Evolutionary conservation across 2,113 vertebrate species (phyloP).

Genomic region (Enhydra lutris): DNA sequence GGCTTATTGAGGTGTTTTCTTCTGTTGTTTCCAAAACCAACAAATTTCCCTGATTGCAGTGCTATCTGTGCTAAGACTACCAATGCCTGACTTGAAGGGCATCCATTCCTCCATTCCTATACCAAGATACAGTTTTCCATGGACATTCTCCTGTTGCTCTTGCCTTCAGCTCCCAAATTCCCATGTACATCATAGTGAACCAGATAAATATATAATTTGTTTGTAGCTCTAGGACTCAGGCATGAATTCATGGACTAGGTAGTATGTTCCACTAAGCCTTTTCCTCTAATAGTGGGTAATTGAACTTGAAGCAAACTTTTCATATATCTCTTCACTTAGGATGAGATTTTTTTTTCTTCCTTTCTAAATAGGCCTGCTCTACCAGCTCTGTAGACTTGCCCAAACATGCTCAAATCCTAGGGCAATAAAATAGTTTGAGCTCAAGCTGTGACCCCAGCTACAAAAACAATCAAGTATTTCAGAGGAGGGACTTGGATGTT

Average conservation of each 20-base stretch:
- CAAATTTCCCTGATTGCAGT: not conserved
- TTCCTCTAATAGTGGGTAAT: not conserved
- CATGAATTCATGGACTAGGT: not conserved
- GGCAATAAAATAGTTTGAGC: conserved; percentile 6
- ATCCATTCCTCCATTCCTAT: too few relatives aligned
- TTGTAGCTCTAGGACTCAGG: not conserved
- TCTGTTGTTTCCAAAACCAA: not conserved
- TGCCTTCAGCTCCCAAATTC: not conserved
- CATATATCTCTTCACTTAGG: not conserved
- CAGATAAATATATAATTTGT: not conserved
- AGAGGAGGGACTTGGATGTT: not conserved
- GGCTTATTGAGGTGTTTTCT: not conserved
- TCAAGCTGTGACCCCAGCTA: conserved; percentile 8
- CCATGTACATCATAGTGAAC: not conserved
- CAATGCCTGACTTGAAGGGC: not conserved
- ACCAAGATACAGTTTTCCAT: not conserved
- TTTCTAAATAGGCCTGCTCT: conserved; percentile 36
- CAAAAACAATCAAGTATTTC: conserved; percentile 29
- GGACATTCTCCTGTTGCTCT: not conserved
- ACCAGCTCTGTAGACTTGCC: not conserved
- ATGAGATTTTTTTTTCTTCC: not conserved
- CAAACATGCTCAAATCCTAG: conserved; percentile 12
- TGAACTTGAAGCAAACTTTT: conserved; percentile 29
- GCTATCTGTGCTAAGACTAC: not conserved
- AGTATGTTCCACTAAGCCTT: not conserved